phyloP scores from a whole-genome alignment of 2,113 vertebrate species.

The Phyllopteryx taeniolatus region DNA sequence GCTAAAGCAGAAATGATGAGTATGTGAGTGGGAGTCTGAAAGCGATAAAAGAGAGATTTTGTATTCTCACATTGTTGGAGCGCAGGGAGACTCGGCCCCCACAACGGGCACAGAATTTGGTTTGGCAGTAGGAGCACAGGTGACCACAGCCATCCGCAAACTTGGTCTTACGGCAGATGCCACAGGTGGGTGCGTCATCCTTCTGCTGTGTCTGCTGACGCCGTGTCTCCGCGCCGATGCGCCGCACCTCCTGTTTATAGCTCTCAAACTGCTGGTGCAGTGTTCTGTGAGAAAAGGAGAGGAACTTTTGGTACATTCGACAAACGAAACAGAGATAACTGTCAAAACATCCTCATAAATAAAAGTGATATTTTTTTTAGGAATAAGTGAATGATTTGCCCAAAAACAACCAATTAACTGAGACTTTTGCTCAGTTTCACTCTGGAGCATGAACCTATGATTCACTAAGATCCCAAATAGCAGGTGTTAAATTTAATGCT shows the following conservation, averaged over 20 bases:
- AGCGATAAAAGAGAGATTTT: not conserved
- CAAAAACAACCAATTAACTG: not conserved
- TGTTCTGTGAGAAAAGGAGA: slow-evolving; percentile 73
- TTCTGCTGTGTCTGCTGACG: slow-evolving; percentile 92
- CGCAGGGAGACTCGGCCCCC: slow-evolving; percentile 95
- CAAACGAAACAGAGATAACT: not conserved
- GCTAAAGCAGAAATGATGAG: slow-evolving; percentile 33
- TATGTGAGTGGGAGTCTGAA: slow-evolving; percentile 10
- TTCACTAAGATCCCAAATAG: too few species aligned
- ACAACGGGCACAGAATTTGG: slow-evolving; percentile 95
- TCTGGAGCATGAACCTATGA: too few species aligned
- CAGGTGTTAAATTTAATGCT: too few species aligned
- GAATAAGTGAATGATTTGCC: not conserved
- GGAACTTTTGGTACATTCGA: slow-evolving; percentile 2
- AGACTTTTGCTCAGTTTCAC: too few species aligned
- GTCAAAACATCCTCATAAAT: not conserved
- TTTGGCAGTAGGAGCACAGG: slow-evolving; percentile 97
- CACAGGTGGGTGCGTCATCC: slow-evolving; percentile 95
- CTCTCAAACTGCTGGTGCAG: slow-evolving; percentile 99
- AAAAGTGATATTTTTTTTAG: not conserved
- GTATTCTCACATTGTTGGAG: slow-evolving; percentile 91
- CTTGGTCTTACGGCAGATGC: slow-evolving; percentile 98
- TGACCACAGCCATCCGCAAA: slow-evolving; percentile 97
- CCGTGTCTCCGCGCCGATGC: slow-evolving; percentile 91
- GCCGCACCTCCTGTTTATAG: slow-evolving; percentile 97